These are phyloP conservation scores for Dromiciops gliroides DNA, from an alignment of 2,113 vertebrate species.

Conservation along the genomic window DNA sequence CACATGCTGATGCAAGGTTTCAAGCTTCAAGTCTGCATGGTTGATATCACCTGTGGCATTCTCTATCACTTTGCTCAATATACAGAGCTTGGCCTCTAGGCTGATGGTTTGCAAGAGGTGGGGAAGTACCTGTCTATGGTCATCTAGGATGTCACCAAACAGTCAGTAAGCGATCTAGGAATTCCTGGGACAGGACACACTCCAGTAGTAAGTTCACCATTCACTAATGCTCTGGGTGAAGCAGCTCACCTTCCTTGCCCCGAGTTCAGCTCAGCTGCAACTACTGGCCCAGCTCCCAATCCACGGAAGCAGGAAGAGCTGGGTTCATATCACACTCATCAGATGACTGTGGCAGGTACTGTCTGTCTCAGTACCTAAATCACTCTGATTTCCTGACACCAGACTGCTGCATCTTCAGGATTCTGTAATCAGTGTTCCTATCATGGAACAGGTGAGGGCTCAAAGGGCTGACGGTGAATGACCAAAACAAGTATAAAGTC, in stretches of 20 bases:
- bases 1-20: background rate
- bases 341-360: background rate
- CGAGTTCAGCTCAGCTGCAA: no score
- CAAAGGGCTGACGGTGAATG: background rate
- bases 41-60: background rate
- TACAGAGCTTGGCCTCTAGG: background rate
- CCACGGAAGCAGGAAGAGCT: background rate
- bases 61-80: background rate
- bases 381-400: background rate
- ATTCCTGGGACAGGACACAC: background rate
- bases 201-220: background rate
- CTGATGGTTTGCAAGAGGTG: background rate
- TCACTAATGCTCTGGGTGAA: background rate
- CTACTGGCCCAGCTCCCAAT: no score
- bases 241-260: background rate
- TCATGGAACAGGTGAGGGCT: background rate
- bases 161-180: background rate
- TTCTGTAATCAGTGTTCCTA: background rate
- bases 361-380: background rate
- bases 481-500: background rate
- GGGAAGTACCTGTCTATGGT: background rate
- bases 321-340: background rate
- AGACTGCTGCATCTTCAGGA: background rate
- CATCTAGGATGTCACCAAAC: background rate
- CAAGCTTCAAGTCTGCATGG: background rate